These are phyloP conservation scores for Dipodomys stephensi DNA, from an alignment of 2,113 vertebrate genomes.

Conservation along the genomic window DNA sequence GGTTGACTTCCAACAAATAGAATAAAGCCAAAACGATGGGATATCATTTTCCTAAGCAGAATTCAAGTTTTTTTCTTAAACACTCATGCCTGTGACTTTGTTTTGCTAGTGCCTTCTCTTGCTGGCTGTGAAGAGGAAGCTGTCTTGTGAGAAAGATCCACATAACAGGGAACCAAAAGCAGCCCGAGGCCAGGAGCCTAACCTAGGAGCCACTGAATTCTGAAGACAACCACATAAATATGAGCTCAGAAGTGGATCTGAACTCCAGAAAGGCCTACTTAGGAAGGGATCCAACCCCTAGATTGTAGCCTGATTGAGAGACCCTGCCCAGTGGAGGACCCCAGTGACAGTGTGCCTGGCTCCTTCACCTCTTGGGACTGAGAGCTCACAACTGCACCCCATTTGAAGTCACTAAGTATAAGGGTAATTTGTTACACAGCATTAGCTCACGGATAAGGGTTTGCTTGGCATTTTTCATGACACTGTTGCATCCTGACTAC, in stretches of 20 bases:
- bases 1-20: slow-evolving; percentile 3
- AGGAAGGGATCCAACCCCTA: background rate
- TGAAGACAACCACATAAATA: background rate
- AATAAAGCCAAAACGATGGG: background rate
- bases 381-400: background rate
- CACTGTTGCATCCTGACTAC: background rate
- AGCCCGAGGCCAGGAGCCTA: background rate
- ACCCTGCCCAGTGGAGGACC: background rate
- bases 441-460: background rate
- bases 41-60: background rate
- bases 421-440: background rate
- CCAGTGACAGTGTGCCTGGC: background rate
- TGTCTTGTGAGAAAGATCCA: background rate
- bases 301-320: background rate
- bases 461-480: background rate
- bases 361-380: background rate
- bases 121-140: background rate
- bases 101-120: background rate
- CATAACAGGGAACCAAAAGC: background rate
- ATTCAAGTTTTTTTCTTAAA: background rate
- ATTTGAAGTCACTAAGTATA: background rate
- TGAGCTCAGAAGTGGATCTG: background rate
- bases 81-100: background rate
- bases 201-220: background rate
- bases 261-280: background rate